Evolutionary conservation across 1,140 invertebrate genomes (phyloP).

Genomic region (Belonocnema kinseyi): DNA sequence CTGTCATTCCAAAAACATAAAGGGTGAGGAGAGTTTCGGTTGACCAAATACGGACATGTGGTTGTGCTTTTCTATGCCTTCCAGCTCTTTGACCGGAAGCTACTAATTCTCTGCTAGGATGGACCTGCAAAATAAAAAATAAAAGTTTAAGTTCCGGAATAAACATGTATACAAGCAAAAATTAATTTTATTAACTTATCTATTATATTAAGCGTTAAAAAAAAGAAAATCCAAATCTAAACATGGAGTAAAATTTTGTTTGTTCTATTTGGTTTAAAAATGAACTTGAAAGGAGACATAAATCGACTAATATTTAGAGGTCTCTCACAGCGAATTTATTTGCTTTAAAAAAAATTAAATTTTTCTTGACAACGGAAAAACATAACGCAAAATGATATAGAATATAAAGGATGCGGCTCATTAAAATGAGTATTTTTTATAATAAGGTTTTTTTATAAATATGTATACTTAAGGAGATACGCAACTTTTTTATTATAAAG

Average conservation of each 20-base stretch:
- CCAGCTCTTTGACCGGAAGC: slow-evolving; percentile 93
- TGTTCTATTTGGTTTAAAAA: neutral
- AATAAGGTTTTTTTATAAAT: too few species aligned
- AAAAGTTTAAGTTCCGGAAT: slow-evolving; percentile 1
- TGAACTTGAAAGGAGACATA: too few species aligned
- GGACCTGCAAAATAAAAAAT: slow-evolving; percentile 78
- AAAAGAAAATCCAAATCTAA: neutral
- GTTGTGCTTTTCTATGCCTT: slow-evolving; percentile 88
- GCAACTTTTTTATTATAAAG: too few species aligned
- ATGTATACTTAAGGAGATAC: too few species aligned
- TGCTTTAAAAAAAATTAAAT: neutral
- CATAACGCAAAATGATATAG: too few species aligned
- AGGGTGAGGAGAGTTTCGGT: slow-evolving; percentile 93
- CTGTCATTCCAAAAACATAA: slow-evolving; percentile 93
- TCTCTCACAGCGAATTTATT: too few species aligned
- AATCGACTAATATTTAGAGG: neutral
- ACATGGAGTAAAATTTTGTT: neutral
- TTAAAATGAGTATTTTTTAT: too few species aligned
- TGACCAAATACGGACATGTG: slow-evolving; percentile 96
- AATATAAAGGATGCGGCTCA: too few species aligned
- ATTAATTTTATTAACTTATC: too few species aligned
- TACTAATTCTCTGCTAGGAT: slow-evolving; percentile 92
- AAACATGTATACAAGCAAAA: too few species aligned
- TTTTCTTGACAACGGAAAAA: neutral
- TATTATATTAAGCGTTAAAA: neutral